Evolutionary conservation across 1,140 invertebrate genomes (phyloP).

Genomic region (Bombus cullumanus): DNA sequence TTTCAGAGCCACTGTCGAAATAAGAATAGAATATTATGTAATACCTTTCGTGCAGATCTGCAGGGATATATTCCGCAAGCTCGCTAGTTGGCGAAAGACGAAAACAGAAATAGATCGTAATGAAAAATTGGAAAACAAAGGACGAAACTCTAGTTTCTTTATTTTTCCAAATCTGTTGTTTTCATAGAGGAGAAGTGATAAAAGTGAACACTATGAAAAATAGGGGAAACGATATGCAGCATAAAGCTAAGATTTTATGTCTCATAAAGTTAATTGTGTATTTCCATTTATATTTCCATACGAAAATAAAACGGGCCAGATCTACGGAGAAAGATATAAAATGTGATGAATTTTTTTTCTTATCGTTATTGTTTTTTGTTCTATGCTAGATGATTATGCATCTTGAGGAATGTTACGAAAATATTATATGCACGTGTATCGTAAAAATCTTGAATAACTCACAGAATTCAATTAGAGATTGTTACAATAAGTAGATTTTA

Average conservation of each 20-base stretch:
- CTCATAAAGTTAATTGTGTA: not conserved
- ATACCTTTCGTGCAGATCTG: not conserved
- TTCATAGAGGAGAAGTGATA: not conserved
- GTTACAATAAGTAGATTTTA: not conserved
- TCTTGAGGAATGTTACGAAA: not conserved
- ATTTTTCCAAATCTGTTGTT: not conserved
- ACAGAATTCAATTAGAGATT: not conserved
- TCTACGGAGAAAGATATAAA: no score
- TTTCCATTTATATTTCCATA: not conserved
- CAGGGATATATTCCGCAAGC: not conserved
- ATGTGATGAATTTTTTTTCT: no score
- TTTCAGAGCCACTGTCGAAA: constrained; percentile 1
- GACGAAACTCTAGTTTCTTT: not conserved
- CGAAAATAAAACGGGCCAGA: not conserved
- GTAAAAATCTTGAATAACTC: not conserved
- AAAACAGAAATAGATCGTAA: not conserved
- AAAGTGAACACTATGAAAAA: not conserved
- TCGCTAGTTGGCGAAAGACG: not conserved
- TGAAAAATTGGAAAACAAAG: not conserved
- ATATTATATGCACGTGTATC: not conserved
- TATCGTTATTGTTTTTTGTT: not conserved
- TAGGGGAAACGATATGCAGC: not conserved
- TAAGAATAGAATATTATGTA: constrained; percentile 31
- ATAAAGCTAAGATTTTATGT: not conserved
- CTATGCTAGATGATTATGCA: not conserved